Conservation (phyloP, 2,888 invertebrate species). For the Merodon equestris region DNA sequence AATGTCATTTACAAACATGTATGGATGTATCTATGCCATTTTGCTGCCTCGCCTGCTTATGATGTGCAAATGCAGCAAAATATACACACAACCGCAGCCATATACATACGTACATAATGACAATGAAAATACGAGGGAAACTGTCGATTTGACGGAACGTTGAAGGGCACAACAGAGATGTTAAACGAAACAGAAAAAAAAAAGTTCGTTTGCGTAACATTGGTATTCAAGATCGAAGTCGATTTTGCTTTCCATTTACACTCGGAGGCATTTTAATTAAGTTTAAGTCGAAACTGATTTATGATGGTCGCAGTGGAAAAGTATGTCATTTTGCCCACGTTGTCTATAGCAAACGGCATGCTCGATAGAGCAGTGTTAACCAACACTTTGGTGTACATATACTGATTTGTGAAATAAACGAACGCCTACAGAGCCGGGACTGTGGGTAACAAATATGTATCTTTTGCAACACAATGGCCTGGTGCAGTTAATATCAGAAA, state of each 20-base stretch:
- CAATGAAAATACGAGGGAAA: constrained; percentile 38
- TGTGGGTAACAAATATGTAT: no score
- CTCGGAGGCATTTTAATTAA: constrained; percentile 36
- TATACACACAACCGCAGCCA: not conserved
- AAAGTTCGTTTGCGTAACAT: constrained; percentile 27
- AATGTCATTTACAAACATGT: no score
- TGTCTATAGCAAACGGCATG: no score
- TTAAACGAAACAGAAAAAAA: not conserved
- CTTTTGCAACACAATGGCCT: no score
- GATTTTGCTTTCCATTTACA: constrained; percentile 15
- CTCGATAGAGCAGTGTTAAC: no score
- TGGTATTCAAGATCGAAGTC: constrained; percentile 61
- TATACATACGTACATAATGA: constrained; percentile 38
- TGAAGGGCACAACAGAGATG: constrained; percentile 1
- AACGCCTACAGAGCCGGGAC: no score
- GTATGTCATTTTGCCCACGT: constrained; percentile 10
- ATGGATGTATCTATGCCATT: no score
- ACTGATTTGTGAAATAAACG: no score
- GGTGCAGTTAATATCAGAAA: not conserved
- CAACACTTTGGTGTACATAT: no score
- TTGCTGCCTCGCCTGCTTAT: no score
- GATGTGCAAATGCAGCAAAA: constrained; percentile 17
- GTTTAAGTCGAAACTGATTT: constrained; percentile 38
- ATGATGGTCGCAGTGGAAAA: constrained; percentile 11
- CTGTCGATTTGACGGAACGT: constrained; percentile 12